Base-by-base conservation (phyloP, 2,888 invertebrate species). In the Eupsilia transversa region DNA sequence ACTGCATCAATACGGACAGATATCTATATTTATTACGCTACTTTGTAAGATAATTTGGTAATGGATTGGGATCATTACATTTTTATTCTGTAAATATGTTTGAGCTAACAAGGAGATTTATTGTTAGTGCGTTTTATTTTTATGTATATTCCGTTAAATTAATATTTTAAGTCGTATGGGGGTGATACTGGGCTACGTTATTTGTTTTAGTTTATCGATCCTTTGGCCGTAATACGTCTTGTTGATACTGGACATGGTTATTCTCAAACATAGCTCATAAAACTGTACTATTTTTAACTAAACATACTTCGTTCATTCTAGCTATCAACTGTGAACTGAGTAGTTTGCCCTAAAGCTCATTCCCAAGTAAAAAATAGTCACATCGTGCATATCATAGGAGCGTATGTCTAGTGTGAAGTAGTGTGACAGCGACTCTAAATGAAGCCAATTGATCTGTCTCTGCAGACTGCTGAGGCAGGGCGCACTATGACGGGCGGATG, bases 21-120 rank as follows among this genome's bases (percentile, higher is more conserved):
- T 94, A 95, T 94, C 93, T 93, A 91, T 95, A 96, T 96, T 96
- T 96, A 96, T 96, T 94, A 90, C 93, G 90, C 91, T 94, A 90
- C 92, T 92, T 92, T 93, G 90, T 89, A 91, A 94, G 94, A 95
- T 95, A 95, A 96, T 96, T 95, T 93, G 87, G 94, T 96, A 96
- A 96, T 96, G 95, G 95, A 95, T 94, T 90, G 91, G 93, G 90
- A 91, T 94, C 93, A 93, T 93, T 93, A 91, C 87, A 90, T 88
- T 91, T 89, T 87, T 88, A 89, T 91, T 90, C 89, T 84, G 83
- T 84, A 83, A 85, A 89, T 88, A 89, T 86, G 86, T 87, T 85
- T 57, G 68, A 74, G 73, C 67, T 80, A 79, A 72, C 72, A 72
- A 66, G 27, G 54, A 60, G 63, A 84, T 67, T 84, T 81, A 80